Base-by-base conservation (phyloP, 1,140 invertebrate genomes). In the Neodiprion virginianus region DNA sequence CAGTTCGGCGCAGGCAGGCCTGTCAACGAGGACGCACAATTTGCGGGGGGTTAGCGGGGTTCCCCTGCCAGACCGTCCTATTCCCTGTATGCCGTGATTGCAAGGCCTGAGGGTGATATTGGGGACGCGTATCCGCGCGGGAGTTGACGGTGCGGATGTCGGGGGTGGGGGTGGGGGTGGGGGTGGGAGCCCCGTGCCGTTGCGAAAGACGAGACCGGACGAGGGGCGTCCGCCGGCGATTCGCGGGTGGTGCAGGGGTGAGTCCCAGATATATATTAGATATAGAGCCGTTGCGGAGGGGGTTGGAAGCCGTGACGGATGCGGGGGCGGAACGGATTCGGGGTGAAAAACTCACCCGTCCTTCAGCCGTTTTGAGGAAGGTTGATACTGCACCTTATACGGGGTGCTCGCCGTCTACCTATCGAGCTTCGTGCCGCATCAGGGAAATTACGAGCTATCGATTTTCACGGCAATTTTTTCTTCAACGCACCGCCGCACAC, bases 1-100 rank as follows among this genome's bases (percentile, higher is more conserved):
- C 82, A 79, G 79, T 77, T 80, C 75, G 79, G 72, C 80, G 80
- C 83, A 40, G 28, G 83, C 80, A 78, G 80, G 79, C 82, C 83
- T 87, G 85, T 87, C 85, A 86, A 79, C 84, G 78, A 79, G 80
- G 78, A 79, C 80, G 82, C 79, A 84, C 83, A 87, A 88, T 86
- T 84, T 82, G 82, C 81, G 80, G 80, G 70, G 40, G 28, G 86
- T 84, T 85, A 85, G 85, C 74, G n/a, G 65, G 67, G 72, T 76
- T 50, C 69, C 72, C 69, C 75, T 74, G 10, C 71, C 17, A n/a
- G 67, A 65, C 50, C 85, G 85, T 87, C 86, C 85, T 83, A 84
- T 84, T 84, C 85, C 80, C 77, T 82, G 82, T 85, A 83, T 75
- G 84, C 82, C 82, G 86, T 87, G 86, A 88, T 88, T 87, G 86